A percentile compares a stretch with the other conserved stretches of the same genome.
These are phyloP conservation scores for Entomobrya multifasciata DNA, from an alignment of 2,888 invertebrate genomes.

Conservation along the genomic window DNA sequence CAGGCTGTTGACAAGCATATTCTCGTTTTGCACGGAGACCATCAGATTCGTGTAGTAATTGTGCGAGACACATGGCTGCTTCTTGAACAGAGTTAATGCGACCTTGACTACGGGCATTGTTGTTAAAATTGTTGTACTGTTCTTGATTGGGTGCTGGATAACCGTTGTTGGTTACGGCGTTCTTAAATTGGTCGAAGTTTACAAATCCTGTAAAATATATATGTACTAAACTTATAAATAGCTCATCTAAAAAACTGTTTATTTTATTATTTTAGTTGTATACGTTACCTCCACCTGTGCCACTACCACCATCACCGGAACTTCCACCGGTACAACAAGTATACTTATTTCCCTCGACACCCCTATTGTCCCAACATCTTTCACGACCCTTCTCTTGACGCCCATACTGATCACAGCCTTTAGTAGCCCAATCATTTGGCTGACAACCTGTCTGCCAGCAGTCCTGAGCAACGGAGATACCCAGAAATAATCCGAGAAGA, in stretches of 20 bases:
- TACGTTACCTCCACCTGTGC: no score
- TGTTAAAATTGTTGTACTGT: slow-evolving; percentile 55
- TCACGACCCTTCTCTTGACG: no score
- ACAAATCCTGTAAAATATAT: no score
- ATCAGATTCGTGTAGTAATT: slow-evolving; percentile 70
- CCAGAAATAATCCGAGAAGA: no score
- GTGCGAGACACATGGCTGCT: slow-evolving; percentile 77
- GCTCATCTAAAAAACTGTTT: no score
- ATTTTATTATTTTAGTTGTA: no score
- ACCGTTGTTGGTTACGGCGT: slow-evolving; percentile 73
- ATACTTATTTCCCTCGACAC: neutral
- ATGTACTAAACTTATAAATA: no score
- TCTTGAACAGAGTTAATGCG: slow-evolving; percentile 70
- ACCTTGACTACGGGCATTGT: neutral
- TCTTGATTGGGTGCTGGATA: slow-evolving; percentile 73
- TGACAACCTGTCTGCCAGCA: no score
- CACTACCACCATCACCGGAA: no score
- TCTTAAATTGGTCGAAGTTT: slow-evolving; percentile 64
- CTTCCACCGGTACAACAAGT: no score
- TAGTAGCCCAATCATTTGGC: neutral
- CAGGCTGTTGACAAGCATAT: slow-evolving; percentile 62
- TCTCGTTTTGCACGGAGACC: slow-evolving; percentile 73
- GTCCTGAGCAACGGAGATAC: no score
- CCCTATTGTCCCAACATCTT: neutral
- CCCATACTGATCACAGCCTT: no score